These are phyloP conservation scores for Condylura cristata DNA, from an alignment of 2,113 vertebrate species.

Conservation along the genomic window DNA sequence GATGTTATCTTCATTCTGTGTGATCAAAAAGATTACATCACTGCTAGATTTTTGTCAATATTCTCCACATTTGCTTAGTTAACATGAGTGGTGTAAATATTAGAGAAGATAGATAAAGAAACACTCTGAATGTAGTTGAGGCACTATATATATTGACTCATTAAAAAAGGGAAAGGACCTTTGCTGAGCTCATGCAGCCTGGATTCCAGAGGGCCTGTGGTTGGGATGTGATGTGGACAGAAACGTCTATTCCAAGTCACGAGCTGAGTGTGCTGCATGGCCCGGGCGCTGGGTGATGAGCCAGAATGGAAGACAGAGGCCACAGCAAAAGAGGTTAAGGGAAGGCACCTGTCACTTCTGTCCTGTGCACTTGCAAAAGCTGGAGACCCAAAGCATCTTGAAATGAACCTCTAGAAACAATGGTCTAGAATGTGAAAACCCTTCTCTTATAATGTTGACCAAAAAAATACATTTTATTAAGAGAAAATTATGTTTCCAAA, in stretches of 20 bases:
- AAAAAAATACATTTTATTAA: slow-evolving; percentile 18
- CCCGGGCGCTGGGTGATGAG: not conserved
- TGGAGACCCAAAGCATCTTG: not conserved
- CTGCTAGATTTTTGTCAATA: not conserved
- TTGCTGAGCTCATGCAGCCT: not conserved
- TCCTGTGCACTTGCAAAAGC: not conserved
- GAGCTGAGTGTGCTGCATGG: not conserved
- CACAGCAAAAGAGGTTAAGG: not conserved
- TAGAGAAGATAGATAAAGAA: not conserved
- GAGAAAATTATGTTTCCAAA: not conserved
- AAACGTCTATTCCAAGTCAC: not conserved
- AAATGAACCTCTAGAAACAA: not conserved
- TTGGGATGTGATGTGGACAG: not conserved
- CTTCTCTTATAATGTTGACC: not conserved
- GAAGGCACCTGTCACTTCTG: not conserved
- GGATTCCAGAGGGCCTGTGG: not conserved
- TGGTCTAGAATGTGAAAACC: not conserved
- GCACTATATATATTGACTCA: not conserved
- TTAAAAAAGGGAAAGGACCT: not conserved
- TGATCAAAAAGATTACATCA: not conserved
- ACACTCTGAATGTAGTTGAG: not conserved
- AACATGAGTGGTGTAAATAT: slow-evolving; percentile 9
- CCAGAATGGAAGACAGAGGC: not conserved
- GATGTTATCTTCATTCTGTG: not conserved
- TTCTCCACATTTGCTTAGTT: not conserved